phyloP scores from a whole-genome alignment of 2,113 vertebrate species.

The Boleophthalmus pectinirostris region DNA sequence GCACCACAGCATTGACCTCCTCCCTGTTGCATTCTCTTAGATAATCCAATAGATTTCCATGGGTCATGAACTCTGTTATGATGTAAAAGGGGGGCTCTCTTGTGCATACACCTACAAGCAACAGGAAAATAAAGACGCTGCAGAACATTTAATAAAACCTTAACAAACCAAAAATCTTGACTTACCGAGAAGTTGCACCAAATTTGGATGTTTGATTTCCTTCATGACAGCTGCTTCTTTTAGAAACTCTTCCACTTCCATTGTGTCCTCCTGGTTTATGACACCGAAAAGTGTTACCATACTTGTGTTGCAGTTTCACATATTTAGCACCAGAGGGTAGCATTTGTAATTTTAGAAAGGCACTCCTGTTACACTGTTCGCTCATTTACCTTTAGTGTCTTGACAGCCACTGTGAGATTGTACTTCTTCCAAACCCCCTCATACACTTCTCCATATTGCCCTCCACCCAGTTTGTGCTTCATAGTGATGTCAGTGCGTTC shows the following conservation, averaged over 20 bases:
- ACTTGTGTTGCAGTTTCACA: conserved; percentile 39
- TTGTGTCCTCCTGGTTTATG: conserved; percentile 91
- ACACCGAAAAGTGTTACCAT: not conserved
- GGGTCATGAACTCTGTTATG: conserved; percentile 99
- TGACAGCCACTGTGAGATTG: conserved; percentile 95
- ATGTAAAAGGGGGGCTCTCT: conserved; percentile 98
- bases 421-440: conserved; percentile 99
- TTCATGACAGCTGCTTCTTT: conserved; percentile 99
- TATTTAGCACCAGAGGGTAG: conserved; percentile 51
- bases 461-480: conserved; percentile 97
- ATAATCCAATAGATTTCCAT: conserved; percentile 95
- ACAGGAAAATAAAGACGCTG: not conserved
- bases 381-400: conserved; percentile 89
- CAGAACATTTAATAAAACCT: not conserved
- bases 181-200: conserved; percentile 95
- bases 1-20: conserved; percentile 96
- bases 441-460: conserved; percentile 98
- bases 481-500: conserved; percentile 99
- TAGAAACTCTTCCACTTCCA: conserved; percentile 98
- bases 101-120: conserved; percentile 89
- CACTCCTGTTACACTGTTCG: not conserved
- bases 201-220: conserved; percentile 97
- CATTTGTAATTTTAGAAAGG: conserved; percentile 30
- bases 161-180: conserved; percentile 3
- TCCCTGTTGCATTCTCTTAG: conserved; percentile 93